A percentile compares a stretch with the other conserved stretches of the same genome.
These are phyloP conservation scores for Varanus salvator DNA, from an alignment of 2,113 vertebrate species.

Conservation along the genomic window DNA sequence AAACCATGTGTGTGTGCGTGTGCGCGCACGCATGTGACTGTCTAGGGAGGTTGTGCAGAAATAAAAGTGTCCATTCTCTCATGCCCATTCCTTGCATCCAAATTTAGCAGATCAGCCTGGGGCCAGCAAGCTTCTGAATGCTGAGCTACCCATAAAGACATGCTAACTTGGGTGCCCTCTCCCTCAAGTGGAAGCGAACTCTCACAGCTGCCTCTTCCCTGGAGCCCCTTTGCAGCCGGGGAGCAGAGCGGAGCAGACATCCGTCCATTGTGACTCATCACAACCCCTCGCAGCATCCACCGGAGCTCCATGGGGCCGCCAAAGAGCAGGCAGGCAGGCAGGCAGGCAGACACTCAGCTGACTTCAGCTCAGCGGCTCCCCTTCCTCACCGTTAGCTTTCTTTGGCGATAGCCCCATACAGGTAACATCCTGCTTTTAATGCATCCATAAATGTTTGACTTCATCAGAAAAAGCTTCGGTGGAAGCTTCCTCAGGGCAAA, in stretches of 20 bases:
- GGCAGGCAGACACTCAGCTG: no score
- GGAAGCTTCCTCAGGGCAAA: not conserved
- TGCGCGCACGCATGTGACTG: not conserved
- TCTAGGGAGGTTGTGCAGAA: not conserved
- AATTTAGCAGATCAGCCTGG: not conserved
- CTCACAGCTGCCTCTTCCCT: slow-evolving; percentile 16
- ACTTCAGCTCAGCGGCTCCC: not conserved
- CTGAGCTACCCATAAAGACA: not conserved
- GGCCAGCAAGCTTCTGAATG: slow-evolving; percentile 2
- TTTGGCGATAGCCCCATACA: not conserved
- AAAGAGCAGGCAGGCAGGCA: not conserved
- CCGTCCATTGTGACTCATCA: not conserved
- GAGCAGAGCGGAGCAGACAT: not conserved
- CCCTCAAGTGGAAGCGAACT: not conserved
- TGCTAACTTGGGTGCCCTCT: not conserved
- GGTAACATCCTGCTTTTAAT: not conserved
- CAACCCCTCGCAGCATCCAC: not conserved
- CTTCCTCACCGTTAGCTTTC: not conserved
- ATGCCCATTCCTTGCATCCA: not conserved
- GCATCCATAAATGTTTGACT: not conserved
- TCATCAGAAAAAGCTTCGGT: not conserved
- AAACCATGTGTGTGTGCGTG: not conserved
- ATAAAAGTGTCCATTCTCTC: not conserved
- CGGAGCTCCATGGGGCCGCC: no score
- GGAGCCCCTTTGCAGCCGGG: not conserved